Evolutionary conservation across 2,888 invertebrate species (phyloP).

Genomic region (Thereva nobilitata): DNA sequence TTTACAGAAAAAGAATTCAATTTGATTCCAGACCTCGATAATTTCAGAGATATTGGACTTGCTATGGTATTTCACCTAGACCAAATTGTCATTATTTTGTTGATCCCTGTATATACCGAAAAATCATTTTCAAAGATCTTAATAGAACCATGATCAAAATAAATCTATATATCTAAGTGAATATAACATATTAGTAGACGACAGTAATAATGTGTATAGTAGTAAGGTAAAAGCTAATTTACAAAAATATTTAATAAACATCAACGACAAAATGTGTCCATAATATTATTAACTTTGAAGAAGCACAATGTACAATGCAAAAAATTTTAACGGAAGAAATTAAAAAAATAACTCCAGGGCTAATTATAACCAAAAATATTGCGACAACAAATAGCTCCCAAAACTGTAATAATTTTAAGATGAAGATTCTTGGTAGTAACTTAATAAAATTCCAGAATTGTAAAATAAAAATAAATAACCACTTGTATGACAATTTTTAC

Average conservation of each 20-base stretch:
- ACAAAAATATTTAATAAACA: constrained; percentile 7
- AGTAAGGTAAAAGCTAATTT: too few species aligned
- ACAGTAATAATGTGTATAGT: constrained; percentile 6
- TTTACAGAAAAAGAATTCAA: constrained; percentile 22
- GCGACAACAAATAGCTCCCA: too few species aligned
- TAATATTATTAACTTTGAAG: not conserved
- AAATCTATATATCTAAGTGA: constrained; percentile 19
- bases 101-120: too few species aligned
- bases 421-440: too few species aligned
- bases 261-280: constrained; percentile 25
- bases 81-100: constrained; percentile 15
- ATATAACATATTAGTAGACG: constrained; percentile 22
- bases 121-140: too few species aligned
- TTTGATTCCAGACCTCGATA: constrained; percentile 16
- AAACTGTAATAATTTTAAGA: too few species aligned
- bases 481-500: too few species aligned
- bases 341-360: not conserved
- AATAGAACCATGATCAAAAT: constrained; percentile 32
- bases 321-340: not conserved
- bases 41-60: too few species aligned
- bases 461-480: too few species aligned
- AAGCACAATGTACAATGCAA: constrained; percentile 5
- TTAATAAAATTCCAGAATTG: too few species aligned
- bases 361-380: too few species aligned
- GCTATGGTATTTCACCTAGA: not conserved